These are phyloP conservation scores for Pheosia tremula DNA, from an alignment of 2,888 invertebrate genomes.

Conservation along the genomic window DNA sequence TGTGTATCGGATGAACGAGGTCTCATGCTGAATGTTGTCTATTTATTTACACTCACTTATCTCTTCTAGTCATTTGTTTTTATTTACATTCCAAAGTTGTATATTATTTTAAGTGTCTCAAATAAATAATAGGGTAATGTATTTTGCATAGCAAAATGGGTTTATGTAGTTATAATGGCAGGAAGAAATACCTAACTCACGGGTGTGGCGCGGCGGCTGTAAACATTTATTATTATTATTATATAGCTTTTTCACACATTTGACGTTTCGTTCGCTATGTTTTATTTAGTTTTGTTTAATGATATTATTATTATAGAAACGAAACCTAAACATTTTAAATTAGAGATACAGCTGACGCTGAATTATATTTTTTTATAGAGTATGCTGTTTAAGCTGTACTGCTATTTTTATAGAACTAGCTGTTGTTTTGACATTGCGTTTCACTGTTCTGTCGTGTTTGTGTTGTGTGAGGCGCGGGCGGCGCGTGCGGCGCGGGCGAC, in stretches of 20 bases:
- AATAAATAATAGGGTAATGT: slow-evolving; percentile 68
- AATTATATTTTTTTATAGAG: slow-evolving; percentile 82
- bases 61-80: slow-evolving; percentile 78
- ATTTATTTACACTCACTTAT: slow-evolving; percentile 51
- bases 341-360: slow-evolving; percentile 78
- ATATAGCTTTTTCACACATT: slow-evolving; percentile 57
- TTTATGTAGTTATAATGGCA: slow-evolving; percentile 70
- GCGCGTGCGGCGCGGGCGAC: slow-evolving; percentile 13
- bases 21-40: slow-evolving; percentile 62
- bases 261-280: slow-evolving; percentile 49
- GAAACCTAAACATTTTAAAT: slow-evolving; percentile 65
- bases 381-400: slow-evolving; percentile 79
- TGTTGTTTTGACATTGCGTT: slow-evolving; percentile 64
- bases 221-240: slow-evolving; percentile 39
- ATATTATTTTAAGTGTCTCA: slow-evolving; percentile 63
- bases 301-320: slow-evolving; percentile 64
- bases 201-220: slow-evolving; percentile 60
- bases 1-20: slow-evolving; percentile 58
- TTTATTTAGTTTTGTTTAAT: slow-evolving; percentile 59
- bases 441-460: slow-evolving; percentile 55
- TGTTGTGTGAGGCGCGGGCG: slow-evolving; percentile 17
- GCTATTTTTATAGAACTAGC: slow-evolving; percentile 82
- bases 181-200: slow-evolving; percentile 52
- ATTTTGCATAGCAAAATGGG: slow-evolving; percentile 83
- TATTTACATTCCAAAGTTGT: slow-evolving; percentile 79